Base-by-base conservation (phyloP, 2,888 invertebrate species). In the Nomada fabriciana region DNA sequence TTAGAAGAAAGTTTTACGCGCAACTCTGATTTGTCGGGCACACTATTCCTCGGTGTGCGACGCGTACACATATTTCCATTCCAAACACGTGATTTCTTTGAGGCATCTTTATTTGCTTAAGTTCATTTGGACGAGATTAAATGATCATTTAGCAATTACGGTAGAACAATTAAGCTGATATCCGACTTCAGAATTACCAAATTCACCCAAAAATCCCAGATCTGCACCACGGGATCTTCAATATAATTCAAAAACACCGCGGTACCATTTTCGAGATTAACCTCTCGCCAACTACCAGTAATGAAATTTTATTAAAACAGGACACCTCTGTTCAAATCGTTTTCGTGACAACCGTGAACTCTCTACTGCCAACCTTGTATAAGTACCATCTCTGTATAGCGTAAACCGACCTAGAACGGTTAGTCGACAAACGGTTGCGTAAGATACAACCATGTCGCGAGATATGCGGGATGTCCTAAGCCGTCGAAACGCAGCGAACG, bases 401-500 rank as follows among this genome's bases (percentile, higher is more conserved):
- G 36, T 29, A 53, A 55, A 55, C 3, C 42, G 25, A 67, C 52
- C 55, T n/a, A 29, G 52, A 64, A 72, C 53, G 76, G 50, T 47
- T 55, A 36, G 36, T 43, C 43, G 60, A 53, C 59, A 61, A 71
- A 71, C 23, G 52, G 13, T 57, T 59, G 52, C 42, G 63, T 53
- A 53, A 82, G 61, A 79, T 65, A 47, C 53, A 71, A 67, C 42
- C 63, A 53, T 65, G 60, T 68, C 15, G 60, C 13, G 47, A 50
- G 57, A 55, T 52, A 23, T 42, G 55, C 68, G 65, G 57, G 42
- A 55, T 75, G 52, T 60, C 75, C 61, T 89, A 89, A 89, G 89
- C 89, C 87, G 89, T 90, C 85, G 85, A 88, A 90, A 91, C 89
- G 90, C 90, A 91, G 87, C 85, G 87, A 88, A 90, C 80, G 89